Base-by-base conservation (phyloP, 2,888 invertebrate genomes). In the Phymatocera aterrima region DNA sequence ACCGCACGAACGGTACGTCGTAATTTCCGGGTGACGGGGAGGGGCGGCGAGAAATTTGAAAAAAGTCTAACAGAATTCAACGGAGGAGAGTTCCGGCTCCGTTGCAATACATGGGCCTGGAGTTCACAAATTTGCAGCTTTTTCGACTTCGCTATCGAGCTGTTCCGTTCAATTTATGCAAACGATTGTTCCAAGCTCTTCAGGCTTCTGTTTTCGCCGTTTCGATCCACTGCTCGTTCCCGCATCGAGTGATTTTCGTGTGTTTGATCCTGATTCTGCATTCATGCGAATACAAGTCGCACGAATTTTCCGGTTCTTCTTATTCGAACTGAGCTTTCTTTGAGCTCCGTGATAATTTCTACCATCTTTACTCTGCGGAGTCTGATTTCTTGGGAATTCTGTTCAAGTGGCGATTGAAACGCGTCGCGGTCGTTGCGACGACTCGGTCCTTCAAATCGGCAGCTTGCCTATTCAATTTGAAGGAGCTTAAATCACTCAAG, bases 321-420 rank as follows among this genome's bases (percentile, higher is more conserved):
- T n/a, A n/a, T 28, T 28, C 15, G 15, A 57, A 40, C 18, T 57
- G 10, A 15, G 28, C 57, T 28, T 4, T n/a, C n/a, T 28, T 57
- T 28, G 15, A 57, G 72, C 80, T 80, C 80, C 77, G 70, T 43
- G 77, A 77, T 60, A 81, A 80, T 57, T 68, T 65, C 54, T 81
- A 79, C 60, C 54, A 77, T 8, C 40, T 43, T 1, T 61, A 48
- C 18, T 51, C 0, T 12, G 1, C 8, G 28, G 24, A 68, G 24
- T 46, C 40, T 43, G n/a, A n/a, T n/a, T 68, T 68, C 68, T 24
- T 34, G 64, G 82, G n/a, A n/a, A 79, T 79, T 77, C 80, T 80
- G 57, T 78, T 79, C 80, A 80, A 83, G 80, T 81, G 79, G 79
- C 80, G 82, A 82, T 83, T 84, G 82, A 82, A 79, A 72, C 48